Percentiles rank a stretch among this genome's conserved stretches.
Conservation (phyloP, 1,140 invertebrate species). For the Bombus superbus region DNA sequence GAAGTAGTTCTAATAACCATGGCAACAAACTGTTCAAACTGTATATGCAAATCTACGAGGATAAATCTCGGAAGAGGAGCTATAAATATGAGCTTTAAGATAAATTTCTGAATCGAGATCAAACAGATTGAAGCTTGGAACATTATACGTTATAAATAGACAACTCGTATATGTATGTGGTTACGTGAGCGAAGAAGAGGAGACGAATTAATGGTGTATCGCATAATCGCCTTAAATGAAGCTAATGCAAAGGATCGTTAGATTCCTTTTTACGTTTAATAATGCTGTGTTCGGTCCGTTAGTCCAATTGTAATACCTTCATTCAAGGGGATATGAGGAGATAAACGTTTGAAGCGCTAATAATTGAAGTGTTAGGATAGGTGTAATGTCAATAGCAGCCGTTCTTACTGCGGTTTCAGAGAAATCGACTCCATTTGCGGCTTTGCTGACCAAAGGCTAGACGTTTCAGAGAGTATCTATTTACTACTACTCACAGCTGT, state of each 20-base stretch:
- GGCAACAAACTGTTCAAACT: no score
- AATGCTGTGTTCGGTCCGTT: background rate
- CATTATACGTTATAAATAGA: no score
- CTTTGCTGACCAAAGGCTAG: slow-evolving; percentile 5
- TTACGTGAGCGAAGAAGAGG: background rate
- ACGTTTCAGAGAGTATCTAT: background rate
- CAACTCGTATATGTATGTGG: background rate
- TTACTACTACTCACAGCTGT: background rate
- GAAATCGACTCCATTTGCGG: slow-evolving; percentile 32
- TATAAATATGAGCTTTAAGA: no score
- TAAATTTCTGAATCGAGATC: background rate
- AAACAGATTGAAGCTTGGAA: background rate
- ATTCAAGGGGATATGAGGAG: background rate
- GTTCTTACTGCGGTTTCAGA: slow-evolving; percentile 31
- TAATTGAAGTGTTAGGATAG: slow-evolving; percentile 8
- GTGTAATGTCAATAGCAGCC: slow-evolving; percentile 8
- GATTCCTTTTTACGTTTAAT: background rate
- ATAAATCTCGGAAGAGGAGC: no score
- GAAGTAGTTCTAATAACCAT: no score
- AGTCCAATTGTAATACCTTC: background rate
- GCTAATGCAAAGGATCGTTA: background rate
- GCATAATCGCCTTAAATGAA: background rate
- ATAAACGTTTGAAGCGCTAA: slow-evolving; percentile 9
- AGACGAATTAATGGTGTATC: background rate
- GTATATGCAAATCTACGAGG: no score